phyloP scores from a whole-genome alignment of 2,113 vertebrate genomes.

The Ochotona curzoniae region DNA sequence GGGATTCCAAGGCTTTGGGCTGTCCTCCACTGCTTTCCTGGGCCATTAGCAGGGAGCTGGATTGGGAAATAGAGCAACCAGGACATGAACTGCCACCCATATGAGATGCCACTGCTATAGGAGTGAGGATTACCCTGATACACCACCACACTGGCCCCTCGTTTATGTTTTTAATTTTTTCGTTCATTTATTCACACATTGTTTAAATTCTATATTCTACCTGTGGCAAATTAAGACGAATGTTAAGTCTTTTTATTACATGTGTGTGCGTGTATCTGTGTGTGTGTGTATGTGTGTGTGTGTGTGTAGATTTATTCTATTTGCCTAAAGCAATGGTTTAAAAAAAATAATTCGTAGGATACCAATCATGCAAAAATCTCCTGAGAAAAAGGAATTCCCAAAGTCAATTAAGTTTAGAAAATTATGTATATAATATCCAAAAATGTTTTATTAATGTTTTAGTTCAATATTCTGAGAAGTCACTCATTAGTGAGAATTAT shows the following conservation, averaged over 20 bases:
- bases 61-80: too few relatives aligned
- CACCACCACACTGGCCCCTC: too few relatives aligned
- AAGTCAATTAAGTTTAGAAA: conserved; percentile 44
- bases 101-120: too few relatives aligned
- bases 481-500: neutral
- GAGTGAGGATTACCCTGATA: too few relatives aligned
- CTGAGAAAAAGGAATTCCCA: conserved; percentile 9
- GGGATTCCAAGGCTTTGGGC: too few relatives aligned
- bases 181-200: neutral
- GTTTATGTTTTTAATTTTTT: neutral
- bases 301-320: conserved; percentile 15
- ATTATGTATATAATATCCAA: neutral
- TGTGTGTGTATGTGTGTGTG: too few relatives aligned
- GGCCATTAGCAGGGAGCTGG: too few relatives aligned
- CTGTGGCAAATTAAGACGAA: neutral
- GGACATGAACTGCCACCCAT: too few relatives aligned
- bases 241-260: conserved; percentile 30
- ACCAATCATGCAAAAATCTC: neutral
- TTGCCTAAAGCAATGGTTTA: conserved; percentile 1
- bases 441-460: conserved; percentile 40
- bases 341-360: neutral
- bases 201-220: neutral
- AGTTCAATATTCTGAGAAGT: conserved; percentile 43
- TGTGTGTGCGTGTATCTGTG: too few relatives aligned
- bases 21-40: too few relatives aligned